Percentiles rank a stretch among this genome's conserved stretches.
phyloP scores from a whole-genome alignment of 2,113 vertebrate species.

The Trochalopteron elliotii region DNA sequence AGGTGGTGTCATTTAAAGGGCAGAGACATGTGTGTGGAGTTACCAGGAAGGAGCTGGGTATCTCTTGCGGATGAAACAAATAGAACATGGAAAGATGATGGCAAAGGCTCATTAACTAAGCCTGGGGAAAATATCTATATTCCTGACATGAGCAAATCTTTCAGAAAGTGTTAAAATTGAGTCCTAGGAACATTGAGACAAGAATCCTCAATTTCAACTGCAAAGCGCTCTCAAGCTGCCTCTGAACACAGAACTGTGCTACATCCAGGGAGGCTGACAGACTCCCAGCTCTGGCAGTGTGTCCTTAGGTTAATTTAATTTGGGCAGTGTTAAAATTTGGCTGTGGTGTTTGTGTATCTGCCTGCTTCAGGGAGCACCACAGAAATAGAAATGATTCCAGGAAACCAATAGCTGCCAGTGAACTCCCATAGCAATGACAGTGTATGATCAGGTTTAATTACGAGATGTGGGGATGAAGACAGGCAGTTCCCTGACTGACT shows the following conservation, averaged over 20 bases:
- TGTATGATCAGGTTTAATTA: background rate
- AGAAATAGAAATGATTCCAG: background rate
- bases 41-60: background rate
- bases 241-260: background rate
- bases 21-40: background rate
- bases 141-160: background rate
- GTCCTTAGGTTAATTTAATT: conserved; percentile 23
- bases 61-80: background rate
- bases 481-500: background rate
- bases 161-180: background rate
- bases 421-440: background rate
- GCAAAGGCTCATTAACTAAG: background rate
- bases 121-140: background rate
- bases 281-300: background rate
- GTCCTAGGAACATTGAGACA: background rate
- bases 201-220: background rate
- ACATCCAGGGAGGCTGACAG: background rate
- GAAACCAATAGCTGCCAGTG: background rate
- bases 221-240: background rate
- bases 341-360: background rate
- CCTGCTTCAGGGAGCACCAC: background rate
- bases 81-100: background rate
- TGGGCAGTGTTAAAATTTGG: background rate
- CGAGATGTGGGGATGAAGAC: background rate
- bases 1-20: background rate